Evolutionary conservation across 1,140 invertebrate species (phyloP).

Genomic region (Trichoplusia ni): DNA sequence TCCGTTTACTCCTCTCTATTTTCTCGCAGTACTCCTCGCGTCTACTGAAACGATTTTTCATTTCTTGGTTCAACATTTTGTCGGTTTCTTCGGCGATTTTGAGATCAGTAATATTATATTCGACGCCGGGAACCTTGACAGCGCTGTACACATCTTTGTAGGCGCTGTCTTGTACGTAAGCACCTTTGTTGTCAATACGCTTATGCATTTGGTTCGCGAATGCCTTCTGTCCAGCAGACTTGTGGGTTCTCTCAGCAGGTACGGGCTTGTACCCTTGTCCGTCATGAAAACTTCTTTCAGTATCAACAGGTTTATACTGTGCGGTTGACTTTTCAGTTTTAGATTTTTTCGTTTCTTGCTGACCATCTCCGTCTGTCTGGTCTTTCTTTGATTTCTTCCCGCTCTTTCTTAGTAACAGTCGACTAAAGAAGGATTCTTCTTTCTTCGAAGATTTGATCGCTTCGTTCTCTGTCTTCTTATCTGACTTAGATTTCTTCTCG

Average conservation of each 20-base stretch:
- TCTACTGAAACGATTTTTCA: constrained; percentile 66
- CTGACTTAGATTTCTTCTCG: constrained; percentile 80
- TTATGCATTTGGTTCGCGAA: constrained; percentile 80
- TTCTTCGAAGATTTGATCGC: constrained; percentile 76
- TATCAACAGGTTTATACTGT: constrained; percentile 63
- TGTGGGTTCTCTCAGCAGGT: constrained; percentile 65
- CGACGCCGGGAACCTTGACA: constrained; percentile 69
- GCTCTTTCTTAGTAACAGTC: constrained; percentile 84
- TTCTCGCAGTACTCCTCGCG: constrained; percentile 69
- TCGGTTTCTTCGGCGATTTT: constrained; percentile 79
- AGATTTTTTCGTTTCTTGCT: constrained; percentile 69
- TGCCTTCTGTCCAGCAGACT: constrained; percentile 75
- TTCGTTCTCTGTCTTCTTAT: constrained; percentile 79
- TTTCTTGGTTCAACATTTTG: constrained; percentile 71
- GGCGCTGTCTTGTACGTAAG: constrained; percentile 77
- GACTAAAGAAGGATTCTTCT: constrained; percentile 85
- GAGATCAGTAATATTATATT: constrained; percentile 79
- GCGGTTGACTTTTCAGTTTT: constrained; percentile 64
- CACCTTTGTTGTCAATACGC: constrained; percentile 79
- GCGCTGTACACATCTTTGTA: constrained; percentile 75
- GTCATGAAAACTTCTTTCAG: constrained; percentile 53
- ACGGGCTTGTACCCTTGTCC: constrained; percentile 65
- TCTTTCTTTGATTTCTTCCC: constrained; percentile 85
- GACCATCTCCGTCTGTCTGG: constrained; percentile 74
- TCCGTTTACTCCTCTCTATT: constrained; percentile 56